Evolutionary conservation across 2,888 invertebrate species (phyloP).

Genomic region (Dryococelus australis): DNA sequence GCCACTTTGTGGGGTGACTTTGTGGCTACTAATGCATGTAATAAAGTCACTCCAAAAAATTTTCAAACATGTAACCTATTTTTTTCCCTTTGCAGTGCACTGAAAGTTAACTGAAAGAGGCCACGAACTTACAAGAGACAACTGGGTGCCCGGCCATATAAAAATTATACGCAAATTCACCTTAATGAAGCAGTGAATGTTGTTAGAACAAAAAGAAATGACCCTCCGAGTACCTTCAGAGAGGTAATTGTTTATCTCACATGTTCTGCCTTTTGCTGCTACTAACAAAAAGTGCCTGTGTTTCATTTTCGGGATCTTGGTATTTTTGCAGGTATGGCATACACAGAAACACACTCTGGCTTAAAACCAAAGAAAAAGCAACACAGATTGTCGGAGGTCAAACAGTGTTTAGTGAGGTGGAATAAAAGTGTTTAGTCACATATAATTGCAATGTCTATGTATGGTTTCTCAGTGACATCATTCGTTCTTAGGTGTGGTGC

Average conservation of each 20-base stretch:
- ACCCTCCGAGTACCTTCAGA: constrained; percentile 11
- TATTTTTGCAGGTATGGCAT: constrained; percentile 21
- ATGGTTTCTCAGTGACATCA: constrained; percentile 49
- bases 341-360: constrained; percentile 17
- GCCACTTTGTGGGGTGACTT: constrained; percentile 4
- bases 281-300: background rate
- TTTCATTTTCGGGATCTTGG: background rate
- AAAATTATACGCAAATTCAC: constrained; percentile 11
- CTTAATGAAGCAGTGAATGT: constrained; percentile 17
- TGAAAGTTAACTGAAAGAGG: background rate
- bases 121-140: constrained; percentile 3
- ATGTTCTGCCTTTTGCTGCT: background rate
- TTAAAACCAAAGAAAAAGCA: constrained; percentile 8
- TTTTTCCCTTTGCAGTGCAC: background rate
- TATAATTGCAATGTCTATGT: constrained; percentile 46
- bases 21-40: background rate
- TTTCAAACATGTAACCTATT: background rate
- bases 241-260: background rate
- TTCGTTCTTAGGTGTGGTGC: constrained; percentile 44
- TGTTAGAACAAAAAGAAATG: background rate
- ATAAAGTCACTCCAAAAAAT: background rate
- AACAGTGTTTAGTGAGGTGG: constrained; percentile 45
- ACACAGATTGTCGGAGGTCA: constrained; percentile 39
- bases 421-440: constrained; percentile 48
- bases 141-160: background rate